Conservation (phyloP, 2,797 vertebrate species). For the Antrozous pallidus region DNA sequence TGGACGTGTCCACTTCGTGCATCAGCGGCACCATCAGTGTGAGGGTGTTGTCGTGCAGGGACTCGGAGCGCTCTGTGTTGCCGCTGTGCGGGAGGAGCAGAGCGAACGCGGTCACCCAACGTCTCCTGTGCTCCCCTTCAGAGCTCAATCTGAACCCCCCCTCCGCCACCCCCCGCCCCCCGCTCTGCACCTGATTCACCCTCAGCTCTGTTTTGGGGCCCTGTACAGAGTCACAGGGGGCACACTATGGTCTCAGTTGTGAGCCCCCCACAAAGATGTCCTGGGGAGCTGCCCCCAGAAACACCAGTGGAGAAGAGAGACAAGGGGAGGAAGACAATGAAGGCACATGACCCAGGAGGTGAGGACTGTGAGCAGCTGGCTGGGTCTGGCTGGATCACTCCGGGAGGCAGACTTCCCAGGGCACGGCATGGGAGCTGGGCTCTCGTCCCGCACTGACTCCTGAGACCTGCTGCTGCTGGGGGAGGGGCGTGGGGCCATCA, state of each 20-base stretch:
- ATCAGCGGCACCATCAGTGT: constrained; percentile 89
- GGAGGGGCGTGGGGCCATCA: accelerated
- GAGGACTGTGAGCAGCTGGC: background rate
- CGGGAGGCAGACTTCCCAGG: background rate
- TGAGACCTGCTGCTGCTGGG: background rate
- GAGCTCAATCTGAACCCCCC: background rate
- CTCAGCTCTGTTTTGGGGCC: background rate
- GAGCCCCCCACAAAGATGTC: background rate
- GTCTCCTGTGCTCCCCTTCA: accelerated
- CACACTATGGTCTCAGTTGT: background rate
- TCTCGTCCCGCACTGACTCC: background rate
- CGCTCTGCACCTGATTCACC: accelerated
- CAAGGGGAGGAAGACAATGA: background rate
- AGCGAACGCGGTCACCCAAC: background rate
- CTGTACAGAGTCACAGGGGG: background rate
- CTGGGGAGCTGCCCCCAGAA: background rate
- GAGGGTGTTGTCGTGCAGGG: constrained; percentile 91
- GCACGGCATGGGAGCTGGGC: background rate
- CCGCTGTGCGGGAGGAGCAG: constrained; percentile 84
- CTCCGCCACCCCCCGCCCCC: background rate
- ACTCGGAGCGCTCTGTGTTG: constrained; percentile 89
- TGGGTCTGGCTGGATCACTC: background rate
- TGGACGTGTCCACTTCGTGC: constrained; percentile 95
- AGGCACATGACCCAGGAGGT: background rate
- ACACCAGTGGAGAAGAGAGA: background rate